These are phyloP conservation scores for Esperia sulphurella DNA, from an alignment of 2,888 invertebrate genomes.

Conservation along the genomic window DNA sequence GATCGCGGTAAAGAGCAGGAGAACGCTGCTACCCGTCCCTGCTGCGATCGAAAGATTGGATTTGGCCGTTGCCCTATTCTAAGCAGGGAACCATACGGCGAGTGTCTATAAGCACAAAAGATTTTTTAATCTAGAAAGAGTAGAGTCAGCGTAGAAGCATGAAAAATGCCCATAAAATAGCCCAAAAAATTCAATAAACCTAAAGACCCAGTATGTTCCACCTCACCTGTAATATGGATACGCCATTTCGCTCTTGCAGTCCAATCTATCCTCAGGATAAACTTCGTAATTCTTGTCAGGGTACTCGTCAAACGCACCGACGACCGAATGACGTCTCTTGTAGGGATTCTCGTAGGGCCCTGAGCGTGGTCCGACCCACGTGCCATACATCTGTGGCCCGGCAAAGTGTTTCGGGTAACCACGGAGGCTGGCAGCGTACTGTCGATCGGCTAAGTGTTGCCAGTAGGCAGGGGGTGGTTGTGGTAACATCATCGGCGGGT, in stretches of 20 bases:
- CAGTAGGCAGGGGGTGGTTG: slow-evolving; percentile 70
- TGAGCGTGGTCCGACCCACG: slow-evolving; percentile 70
- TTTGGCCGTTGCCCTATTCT: too few species aligned
- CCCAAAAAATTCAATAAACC: too few species aligned
- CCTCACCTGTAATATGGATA: slow-evolving; percentile 58
- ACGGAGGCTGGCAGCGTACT: slow-evolving; percentile 64
- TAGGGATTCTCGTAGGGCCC: slow-evolving; percentile 72
- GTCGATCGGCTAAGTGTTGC: slow-evolving; percentile 65
- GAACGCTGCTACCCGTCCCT: too few species aligned
- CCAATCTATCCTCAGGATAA: slow-evolving; percentile 58
- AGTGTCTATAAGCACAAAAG: too few species aligned
- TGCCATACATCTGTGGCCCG: slow-evolving; percentile 58
- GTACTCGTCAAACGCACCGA: slow-evolving; percentile 74
- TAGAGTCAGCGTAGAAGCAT: too few species aligned
- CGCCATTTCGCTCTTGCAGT: slow-evolving; percentile 69
- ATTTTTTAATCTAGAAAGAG: too few species aligned
- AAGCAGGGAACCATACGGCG: too few species aligned
- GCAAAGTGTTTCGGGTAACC: slow-evolving; percentile 58
- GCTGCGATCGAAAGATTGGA: too few species aligned
- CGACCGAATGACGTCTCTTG: slow-evolving; percentile 76
- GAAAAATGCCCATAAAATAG: too few species aligned
- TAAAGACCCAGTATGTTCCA: too few species aligned
- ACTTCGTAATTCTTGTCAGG: slow-evolving; percentile 59
- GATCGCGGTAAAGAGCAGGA: too few species aligned
- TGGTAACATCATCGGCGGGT: slow-evolving; percentile 54